phyloP scores from a whole-genome alignment of 2,888 invertebrate genomes.

The Drosophila formosana region DNA sequence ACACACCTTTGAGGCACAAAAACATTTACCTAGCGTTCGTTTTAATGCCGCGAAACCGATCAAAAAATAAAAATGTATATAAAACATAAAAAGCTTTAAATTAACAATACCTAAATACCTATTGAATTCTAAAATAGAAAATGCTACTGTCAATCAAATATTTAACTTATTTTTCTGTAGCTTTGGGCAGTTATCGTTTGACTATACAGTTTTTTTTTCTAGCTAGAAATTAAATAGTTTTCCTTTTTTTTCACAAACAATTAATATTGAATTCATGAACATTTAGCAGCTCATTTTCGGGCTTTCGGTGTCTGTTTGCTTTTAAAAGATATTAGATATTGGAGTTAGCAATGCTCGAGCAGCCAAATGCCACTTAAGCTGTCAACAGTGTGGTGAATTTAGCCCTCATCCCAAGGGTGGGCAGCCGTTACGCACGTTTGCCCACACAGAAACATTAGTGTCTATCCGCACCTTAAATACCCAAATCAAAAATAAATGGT shows the following conservation, averaged over 20 bases:
- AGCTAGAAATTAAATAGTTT: background rate
- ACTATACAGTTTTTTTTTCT: too few species aligned
- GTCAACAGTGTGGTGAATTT: conserved; percentile 65
- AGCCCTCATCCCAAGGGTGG: conserved; percentile 15
- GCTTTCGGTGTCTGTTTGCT: background rate
- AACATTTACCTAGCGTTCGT: background rate
- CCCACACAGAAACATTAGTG: conserved; percentile 43
- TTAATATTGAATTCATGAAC: background rate
- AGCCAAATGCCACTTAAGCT: conserved; percentile 78
- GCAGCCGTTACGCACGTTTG: conserved; percentile 55
- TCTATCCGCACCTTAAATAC: conserved; percentile 79
- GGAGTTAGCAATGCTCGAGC: conserved; percentile 56
- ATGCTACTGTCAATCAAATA: too few species aligned
- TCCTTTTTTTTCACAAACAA: background rate
- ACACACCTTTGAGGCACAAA: background rate
- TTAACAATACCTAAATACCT: too few species aligned
- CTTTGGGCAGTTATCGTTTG: too few species aligned
- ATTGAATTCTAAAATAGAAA: too few species aligned
- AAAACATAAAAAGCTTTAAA: too few species aligned
- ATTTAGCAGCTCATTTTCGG: conserved; percentile 8
- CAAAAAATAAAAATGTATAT: background rate
- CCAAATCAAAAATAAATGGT: conserved; percentile 81
- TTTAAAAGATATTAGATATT: conserved; percentile 44
- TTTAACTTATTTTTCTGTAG: too few species aligned
- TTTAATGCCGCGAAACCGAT: background rate